A percentile compares a stretch with the other conserved stretches of the same genome.
phyloP scores from a whole-genome alignment of 1,140 invertebrate species.

The Drosophila kikkawai region DNA sequence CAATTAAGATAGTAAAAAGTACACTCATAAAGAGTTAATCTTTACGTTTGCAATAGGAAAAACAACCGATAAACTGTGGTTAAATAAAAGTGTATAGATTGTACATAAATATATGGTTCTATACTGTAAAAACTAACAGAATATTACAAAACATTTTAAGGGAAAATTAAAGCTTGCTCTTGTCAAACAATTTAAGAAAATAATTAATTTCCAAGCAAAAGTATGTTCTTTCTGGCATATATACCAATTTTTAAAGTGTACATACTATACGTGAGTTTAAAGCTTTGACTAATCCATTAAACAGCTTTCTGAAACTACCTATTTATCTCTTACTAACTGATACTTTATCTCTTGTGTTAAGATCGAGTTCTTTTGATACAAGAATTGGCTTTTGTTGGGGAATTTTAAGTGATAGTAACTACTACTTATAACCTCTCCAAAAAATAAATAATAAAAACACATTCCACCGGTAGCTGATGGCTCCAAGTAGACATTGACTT shows the following conservation, averaged over 20 bases:
- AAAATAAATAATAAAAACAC: slow-evolving; percentile 5
- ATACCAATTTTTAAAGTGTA: neutral
- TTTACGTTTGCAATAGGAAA: too few species aligned
- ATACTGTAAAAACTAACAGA: too few species aligned
- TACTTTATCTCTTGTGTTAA: neutral
- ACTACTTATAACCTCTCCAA: neutral
- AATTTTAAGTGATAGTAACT: neutral
- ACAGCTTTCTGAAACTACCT: neutral
- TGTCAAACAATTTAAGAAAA: too few species aligned
- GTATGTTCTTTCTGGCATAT: neutral
- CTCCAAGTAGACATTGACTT: slow-evolving; percentile 54
- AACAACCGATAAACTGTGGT: too few species aligned
- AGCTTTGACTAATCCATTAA: neutral
- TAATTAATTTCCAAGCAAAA: neutral
- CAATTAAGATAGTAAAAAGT: too few species aligned
- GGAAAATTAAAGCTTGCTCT: too few species aligned
- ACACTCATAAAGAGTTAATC: too few species aligned
- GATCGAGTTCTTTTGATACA: slow-evolving; percentile 1
- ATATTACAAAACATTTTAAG: too few species aligned
- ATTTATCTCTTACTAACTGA: neutral
- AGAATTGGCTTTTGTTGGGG: neutral
- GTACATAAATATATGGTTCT: too few species aligned
- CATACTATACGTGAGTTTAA: neutral
- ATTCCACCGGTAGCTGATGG: slow-evolving; percentile 40
- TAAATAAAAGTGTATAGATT: too few species aligned